Evolutionary conservation across 1,140 invertebrate species (phyloP).

Genomic region (Megalonaias nervosa): DNA sequence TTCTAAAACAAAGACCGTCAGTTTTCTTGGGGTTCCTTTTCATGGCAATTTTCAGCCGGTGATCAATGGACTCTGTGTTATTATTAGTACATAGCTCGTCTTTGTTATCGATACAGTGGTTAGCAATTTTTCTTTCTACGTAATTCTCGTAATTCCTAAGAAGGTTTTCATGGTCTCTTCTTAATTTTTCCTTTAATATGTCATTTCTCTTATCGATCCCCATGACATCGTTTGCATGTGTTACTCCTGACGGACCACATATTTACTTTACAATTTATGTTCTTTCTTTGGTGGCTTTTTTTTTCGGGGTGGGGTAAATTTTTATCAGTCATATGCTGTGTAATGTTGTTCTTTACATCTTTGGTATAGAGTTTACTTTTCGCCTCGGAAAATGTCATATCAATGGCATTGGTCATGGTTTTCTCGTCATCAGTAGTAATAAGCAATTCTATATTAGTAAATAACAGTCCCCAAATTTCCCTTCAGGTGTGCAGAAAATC

Average conservation of each 20-base stretch:
- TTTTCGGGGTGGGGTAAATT: background rate
- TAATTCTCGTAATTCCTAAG: conserved; percentile 1
- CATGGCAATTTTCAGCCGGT: conserved; percentile 8
- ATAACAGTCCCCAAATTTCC: no score
- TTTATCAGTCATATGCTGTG: conserved; percentile 19
- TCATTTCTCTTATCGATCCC: background rate
- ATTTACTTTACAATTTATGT: conserved; percentile 3
- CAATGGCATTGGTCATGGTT: conserved; percentile 22
- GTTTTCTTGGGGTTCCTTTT: background rate
- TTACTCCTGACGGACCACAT: conserved; percentile 10
- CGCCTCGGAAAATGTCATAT: conserved; percentile 13
- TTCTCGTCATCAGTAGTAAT: conserved; percentile 34
- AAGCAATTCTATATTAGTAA: background rate
- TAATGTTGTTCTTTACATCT: conserved; percentile 35
- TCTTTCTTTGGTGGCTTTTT: background rate
- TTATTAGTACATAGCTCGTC: conserved; percentile 14
- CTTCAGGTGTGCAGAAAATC: no score
- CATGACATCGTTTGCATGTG: background rate
- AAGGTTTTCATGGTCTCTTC: background rate
- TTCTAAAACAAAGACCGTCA: no score
- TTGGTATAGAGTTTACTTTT: conserved; percentile 24
- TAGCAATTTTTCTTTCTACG: background rate
- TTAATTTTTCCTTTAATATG: background rate
- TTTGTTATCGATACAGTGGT: background rate
- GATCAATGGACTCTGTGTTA: conserved; percentile 13